phyloP scores from a whole-genome alignment of 2,888 invertebrate species.

The Cheilosia vernalis region DNA sequence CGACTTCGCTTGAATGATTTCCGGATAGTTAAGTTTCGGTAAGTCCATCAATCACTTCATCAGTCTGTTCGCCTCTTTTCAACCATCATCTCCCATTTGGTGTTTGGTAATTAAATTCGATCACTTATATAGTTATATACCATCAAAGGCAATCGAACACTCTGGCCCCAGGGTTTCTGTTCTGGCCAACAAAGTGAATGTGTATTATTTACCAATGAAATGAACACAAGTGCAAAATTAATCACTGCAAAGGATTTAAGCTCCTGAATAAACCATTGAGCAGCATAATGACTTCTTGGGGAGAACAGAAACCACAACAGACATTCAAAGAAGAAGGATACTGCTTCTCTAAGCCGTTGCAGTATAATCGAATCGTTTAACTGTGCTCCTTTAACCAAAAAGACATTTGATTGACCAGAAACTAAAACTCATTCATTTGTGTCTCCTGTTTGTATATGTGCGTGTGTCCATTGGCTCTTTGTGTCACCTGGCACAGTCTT shows the following conservation, averaged over 20 bases:
- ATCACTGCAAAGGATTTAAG: slow-evolving; percentile 31
- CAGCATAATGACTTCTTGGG: slow-evolving; percentile 4
- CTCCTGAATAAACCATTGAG: slow-evolving; percentile 15
- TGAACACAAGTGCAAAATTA: slow-evolving; percentile 10
- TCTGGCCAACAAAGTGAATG: not conserved
- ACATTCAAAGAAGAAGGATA: not conserved
- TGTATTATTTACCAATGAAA: slow-evolving; percentile 31
- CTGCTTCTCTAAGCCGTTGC: slow-evolving; percentile 9
- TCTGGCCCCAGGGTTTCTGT: not conserved
- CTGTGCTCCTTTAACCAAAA: slow-evolving; percentile 29
- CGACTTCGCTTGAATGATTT: slow-evolving; percentile 80
- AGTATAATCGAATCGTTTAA: slow-evolving; percentile 42
- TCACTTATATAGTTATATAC: not conserved
- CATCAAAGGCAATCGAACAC: not conserved
- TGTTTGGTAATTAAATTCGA: slow-evolving; percentile 5
- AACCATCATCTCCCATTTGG: not conserved
- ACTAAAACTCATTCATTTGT: slow-evolving; percentile 35
- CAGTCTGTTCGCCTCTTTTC: not conserved
- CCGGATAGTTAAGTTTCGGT: slow-evolving; percentile 81
- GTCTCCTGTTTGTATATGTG: not conserved
- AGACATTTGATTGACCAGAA: slow-evolving; percentile 33
- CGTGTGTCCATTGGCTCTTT: not conserved
- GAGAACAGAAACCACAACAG: not conserved
- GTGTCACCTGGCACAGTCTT: slow-evolving; percentile 42
- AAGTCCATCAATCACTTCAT: slow-evolving; percentile 46